Conservation (phyloP, 2,888 invertebrate genomes). For the Phania funesta region DNA sequence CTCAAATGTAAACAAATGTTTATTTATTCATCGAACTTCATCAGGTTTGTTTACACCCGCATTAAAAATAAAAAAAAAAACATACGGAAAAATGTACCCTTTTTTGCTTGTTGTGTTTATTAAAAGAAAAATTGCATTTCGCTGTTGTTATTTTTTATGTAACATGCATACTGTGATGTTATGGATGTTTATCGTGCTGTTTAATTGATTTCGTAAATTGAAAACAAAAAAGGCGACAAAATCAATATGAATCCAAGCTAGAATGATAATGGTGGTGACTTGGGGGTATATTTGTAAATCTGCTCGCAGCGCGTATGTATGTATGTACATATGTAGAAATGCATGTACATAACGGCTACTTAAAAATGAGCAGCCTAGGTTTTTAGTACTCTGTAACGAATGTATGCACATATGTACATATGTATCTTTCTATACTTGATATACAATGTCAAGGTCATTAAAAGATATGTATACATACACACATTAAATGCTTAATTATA, state of each 20-base stretch:
- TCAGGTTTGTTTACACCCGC: slow-evolving; percentile 9
- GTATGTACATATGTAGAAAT: neutral
- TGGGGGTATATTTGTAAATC: no score
- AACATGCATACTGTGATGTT: slow-evolving; percentile 18
- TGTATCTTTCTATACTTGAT: neutral
- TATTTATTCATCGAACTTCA: slow-evolving; percentile 7
- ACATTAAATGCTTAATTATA: neutral
- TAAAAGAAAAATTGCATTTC: slow-evolving; percentile 38
- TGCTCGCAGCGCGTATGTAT: neutral
- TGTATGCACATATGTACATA: neutral
- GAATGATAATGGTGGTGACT: slow-evolving; percentile 8
- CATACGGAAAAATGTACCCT: neutral
- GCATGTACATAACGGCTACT: neutral
- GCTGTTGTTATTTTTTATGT: slow-evolving; percentile 18
- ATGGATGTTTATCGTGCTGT: neutral
- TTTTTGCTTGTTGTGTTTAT: slow-evolving; percentile 20
- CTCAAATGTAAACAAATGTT: neutral
- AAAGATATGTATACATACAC: neutral
- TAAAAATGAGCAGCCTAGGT: neutral
- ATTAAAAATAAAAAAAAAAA: neutral
- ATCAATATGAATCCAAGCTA: slow-evolving; percentile 54
- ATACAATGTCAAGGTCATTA: slow-evolving; percentile 60
- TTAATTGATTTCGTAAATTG: neutral
- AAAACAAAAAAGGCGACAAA: slow-evolving; percentile 40
- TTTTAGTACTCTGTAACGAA: no score